Base-by-base conservation (phyloP, 2,113 vertebrate species). In the Aptenodytes patagonicus region DNA sequence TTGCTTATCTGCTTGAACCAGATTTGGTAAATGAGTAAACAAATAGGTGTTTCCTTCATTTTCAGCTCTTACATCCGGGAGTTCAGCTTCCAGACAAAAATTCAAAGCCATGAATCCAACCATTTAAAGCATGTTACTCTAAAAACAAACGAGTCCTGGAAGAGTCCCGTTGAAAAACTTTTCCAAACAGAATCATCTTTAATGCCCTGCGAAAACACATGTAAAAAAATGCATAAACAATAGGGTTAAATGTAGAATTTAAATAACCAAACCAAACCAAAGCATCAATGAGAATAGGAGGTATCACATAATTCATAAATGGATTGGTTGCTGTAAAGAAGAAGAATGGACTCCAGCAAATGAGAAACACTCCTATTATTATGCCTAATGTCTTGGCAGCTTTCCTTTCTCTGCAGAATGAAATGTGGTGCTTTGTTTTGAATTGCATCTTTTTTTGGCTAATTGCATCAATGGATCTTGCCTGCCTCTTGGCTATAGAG, bases 221-320 rank as follows among this genome's bases (percentile, higher is more conserved):
- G 83, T 99, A 99, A 96, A 99, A 99, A 96, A 98, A 99, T 11
- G 98, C 98, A 66, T 99, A 99, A 88, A 99, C 93, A 80, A 99
- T 93, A 69, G 98, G 98, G 72, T 99, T 99, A 61, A 98, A 98
- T 10, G 97, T 97, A 51, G 98, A 99, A 91, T 99, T 99, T 83
- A 99, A 97, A 71, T 99, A 99, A 60, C 98, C 99, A 83, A 98
- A 98, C 98, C 99, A 99, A 86, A 98, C 94, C 71, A 99, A 89
- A 49, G 91, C 91, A 87, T 99, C 98, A 57, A 97, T 97, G 87
- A 98, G 55, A 78, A 97, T 5, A 20, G 97, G 95, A 18, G 98
- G 98, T 51, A 98, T 94, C 22, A 91, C 36, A 4, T 99, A 98
- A 64, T 96, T 97, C 86, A 98, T 93, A 85, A 99, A 98, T 31